Conservation (phyloP, 2,797 vertebrate genomes). For the Centropyge bicolor region DNA sequence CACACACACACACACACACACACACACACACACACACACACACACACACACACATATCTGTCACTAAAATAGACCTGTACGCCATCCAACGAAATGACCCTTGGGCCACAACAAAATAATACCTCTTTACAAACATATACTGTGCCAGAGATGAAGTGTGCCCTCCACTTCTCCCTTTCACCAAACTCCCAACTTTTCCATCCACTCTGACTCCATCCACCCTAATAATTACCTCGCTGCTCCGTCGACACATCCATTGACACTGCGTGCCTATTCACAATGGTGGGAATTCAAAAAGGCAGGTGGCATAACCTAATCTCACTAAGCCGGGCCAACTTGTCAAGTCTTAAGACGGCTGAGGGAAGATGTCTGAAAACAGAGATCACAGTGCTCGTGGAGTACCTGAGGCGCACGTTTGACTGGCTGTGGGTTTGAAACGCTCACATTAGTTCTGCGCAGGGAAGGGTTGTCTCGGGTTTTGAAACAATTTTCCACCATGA, state of each 20-base stretch:
- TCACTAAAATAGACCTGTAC: conserved; percentile 38
- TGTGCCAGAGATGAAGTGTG: conserved; percentile 3
- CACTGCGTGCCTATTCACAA: neutral
- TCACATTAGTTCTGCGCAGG: neutral
- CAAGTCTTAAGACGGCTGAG: neutral
- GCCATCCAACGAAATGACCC: conserved; percentile 35
- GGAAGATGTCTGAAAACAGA: neutral
- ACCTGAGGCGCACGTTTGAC: neutral
- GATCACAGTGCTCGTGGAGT: too few species aligned
- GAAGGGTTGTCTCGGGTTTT: neutral
- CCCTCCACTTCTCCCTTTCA: conserved; percentile 24
- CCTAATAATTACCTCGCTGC: conserved; percentile 2
- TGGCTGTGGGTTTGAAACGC: neutral
- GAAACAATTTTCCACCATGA: too few species aligned
- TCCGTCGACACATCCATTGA: neutral
- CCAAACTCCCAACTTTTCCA: neutral
- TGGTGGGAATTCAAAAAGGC: neutral
- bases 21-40: conserved; percentile 39
- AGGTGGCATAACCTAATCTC: conserved; percentile 5
- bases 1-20: conserved; percentile 11
- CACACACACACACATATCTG: conserved; percentile 18
- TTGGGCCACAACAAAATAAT: conserved; percentile 51
- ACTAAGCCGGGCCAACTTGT: neutral
- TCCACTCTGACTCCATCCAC: neutral
- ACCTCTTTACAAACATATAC: conserved; percentile 22